Conservation (phyloP, 2,113 vertebrate genomes). For the Anolis sagrei region DNA sequence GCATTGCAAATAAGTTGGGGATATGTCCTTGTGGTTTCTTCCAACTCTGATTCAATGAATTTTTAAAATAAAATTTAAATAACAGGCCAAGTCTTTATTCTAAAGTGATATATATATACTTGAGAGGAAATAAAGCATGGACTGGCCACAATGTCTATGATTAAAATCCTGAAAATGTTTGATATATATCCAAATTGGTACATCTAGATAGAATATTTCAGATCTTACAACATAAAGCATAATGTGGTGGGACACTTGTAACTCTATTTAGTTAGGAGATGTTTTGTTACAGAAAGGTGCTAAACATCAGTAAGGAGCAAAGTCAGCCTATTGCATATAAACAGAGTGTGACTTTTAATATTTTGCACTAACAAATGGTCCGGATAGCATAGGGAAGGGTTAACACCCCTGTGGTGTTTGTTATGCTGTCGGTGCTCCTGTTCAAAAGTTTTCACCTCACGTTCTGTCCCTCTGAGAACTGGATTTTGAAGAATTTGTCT, state of each 20-base stretch:
- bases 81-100: not conserved
- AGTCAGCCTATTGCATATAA: too few relatives aligned
- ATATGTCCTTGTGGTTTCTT: too few relatives aligned
- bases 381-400: too few relatives aligned
- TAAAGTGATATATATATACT: not conserved
- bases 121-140: not conserved
- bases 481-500: too few relatives aligned
- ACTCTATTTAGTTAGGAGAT: constrained; percentile 10
- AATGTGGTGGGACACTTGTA: not conserved
- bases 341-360: not conserved
- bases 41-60: too few relatives aligned
- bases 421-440: too few relatives aligned
- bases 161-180: constrained; percentile 9
- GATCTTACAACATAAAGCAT: not conserved
- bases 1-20: too few relatives aligned
- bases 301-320: too few relatives aligned
- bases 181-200: not conserved
- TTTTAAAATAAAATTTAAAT: constrained; percentile 1
- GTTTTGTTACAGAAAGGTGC: not conserved
- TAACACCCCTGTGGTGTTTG: too few relatives aligned
- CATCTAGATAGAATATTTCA: not conserved
- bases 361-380: not conserved
- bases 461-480: too few relatives aligned
- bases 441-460: too few relatives aligned
- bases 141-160: not conserved